phyloP scores from a whole-genome alignment of 1,140 invertebrate species.

The Hycleus phaleratus region DNA sequence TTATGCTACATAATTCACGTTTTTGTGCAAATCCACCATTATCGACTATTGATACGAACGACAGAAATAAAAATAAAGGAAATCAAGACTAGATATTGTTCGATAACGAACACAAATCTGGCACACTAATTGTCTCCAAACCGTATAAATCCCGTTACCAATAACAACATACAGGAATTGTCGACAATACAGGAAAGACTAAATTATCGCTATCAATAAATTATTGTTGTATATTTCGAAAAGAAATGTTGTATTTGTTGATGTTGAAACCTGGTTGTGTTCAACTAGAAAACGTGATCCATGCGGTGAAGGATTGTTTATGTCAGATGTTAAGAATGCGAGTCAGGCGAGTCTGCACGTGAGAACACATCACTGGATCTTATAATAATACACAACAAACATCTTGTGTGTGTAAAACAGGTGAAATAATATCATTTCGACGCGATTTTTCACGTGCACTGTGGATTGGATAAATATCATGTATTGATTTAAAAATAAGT shows the following conservation, averaged over 20 bases:
- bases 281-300: constrained; percentile 19
- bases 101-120: not conserved
- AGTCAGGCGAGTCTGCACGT: constrained; percentile 23
- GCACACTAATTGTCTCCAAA: not conserved
- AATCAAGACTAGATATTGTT: not conserved
- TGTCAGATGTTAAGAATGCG: constrained; percentile 24
- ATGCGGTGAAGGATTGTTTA: constrained; percentile 18
- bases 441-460: not conserved
- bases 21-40: not conserved
- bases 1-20: not conserved
- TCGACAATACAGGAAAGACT: not conserved
- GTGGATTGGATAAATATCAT: no score
- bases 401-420: not conserved
- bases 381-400: not conserved
- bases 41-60: no score
- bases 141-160: not conserved
- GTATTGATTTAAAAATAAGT: no score
- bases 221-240: not conserved
- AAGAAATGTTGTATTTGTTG: constrained; percentile 3
- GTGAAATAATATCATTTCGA: constrained; percentile 9
- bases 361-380: not conserved
- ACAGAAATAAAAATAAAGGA: no score
- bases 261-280: constrained; percentile 1
- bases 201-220: not conserved
- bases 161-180: not conserved